Base-by-base conservation (phyloP, 2,797 vertebrate species). In the Sitta carolinensis region DNA sequence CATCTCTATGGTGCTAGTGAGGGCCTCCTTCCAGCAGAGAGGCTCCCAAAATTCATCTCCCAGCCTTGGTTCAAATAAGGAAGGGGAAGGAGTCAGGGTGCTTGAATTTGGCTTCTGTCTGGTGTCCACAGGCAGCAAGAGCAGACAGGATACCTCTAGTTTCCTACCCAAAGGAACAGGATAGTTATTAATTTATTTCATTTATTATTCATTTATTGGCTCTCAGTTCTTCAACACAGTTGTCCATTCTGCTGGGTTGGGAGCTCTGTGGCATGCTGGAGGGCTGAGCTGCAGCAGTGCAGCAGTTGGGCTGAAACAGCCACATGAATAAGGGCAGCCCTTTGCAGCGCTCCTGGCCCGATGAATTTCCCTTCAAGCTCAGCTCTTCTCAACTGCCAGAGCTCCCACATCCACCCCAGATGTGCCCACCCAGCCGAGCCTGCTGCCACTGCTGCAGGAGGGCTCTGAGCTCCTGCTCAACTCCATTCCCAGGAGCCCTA, bases 381-480 rank as follows among this genome's bases (percentile, higher is more conserved):
- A 50, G 38, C 62, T 63, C n/a, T 55, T 30, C 62, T 38, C 18
- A 16, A 3, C 14, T 27, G 19, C 26, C 38, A 32, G 75, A 52
- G 54, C 27, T 22, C 52, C 42, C 61, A 10, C 7, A 57, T 3
- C 69, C 48, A 40, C 5, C 50, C 42, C 50, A 48, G 50, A 66
- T n/a, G 55, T 40, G 23, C 54, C 29, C 40, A 17, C 45, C 21
- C 45, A 43, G 77, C n/a, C 50, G 43, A 36, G 29, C 17, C 36
- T 22, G 10, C 1, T 27, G 64, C 13, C 30, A 11, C 3, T 18
- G 47, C 68, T 76, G 61, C 47, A 40, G 9, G 47, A 12, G 18
- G 36, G 4, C 15, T 23, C 30, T n/a, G 6, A 14, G 30, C 2
- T 70, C 25, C 20, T 3, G 0, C 9, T 17, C 3, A 2, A 1